phyloP scores from a whole-genome alignment of 2,113 vertebrate genomes.

The Hemiprocne comata region DNA sequence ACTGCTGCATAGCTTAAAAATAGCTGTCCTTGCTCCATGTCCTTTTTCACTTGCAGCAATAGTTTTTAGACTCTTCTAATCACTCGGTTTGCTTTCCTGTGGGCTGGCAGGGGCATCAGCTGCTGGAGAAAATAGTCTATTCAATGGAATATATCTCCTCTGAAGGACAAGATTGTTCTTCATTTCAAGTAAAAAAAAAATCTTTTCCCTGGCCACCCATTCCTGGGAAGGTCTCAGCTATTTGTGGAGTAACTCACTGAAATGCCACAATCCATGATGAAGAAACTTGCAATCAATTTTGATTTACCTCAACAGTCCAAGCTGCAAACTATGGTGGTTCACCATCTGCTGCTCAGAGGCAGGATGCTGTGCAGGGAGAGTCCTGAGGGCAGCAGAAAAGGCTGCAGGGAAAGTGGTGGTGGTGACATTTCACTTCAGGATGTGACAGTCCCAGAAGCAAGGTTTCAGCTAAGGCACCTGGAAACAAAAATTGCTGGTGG shows the following conservation, averaged over 20 bases:
- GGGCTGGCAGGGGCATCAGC: slow-evolving; percentile 37
- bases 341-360: neutral
- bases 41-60: slow-evolving; percentile 37
- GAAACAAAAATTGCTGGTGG: neutral
- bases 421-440: too few species aligned
- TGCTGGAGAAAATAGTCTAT: slow-evolving; percentile 16
- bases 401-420: neutral
- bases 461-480: neutral
- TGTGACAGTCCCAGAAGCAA: too few species aligned
- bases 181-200: neutral
- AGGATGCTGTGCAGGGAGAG: accelerated
- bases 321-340: neutral
- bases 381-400: neutral
- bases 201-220: neutral
- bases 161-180: neutral
- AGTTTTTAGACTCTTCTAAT: slow-evolving; percentile 42
- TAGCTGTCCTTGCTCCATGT: slow-evolving; percentile 4
- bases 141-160: slow-evolving; percentile 32
- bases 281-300: neutral
- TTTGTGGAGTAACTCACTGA: neutral
- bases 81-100: slow-evolving; percentile 42
- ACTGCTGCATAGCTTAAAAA: slow-evolving; percentile 30
- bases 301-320: neutral
- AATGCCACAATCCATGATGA: neutral
- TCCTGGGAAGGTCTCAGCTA: neutral